These are phyloP conservation scores for Accipiter cooperii DNA, from an alignment of 2,113 vertebrate species.

Conservation along the genomic window DNA sequence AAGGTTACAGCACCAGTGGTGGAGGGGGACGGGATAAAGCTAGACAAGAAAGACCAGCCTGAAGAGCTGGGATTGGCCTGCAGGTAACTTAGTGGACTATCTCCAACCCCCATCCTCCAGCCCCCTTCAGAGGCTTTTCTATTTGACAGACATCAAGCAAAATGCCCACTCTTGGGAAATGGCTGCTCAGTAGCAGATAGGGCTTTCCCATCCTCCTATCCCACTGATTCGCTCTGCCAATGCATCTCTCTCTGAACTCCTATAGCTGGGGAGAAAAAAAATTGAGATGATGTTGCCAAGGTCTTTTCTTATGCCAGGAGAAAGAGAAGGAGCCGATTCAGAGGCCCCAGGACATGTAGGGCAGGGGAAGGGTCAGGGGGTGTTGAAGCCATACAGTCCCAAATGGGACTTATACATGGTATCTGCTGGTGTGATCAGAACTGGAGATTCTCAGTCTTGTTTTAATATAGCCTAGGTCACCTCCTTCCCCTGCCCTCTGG, in stretches of 20 bases:
- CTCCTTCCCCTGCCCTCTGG: background rate
- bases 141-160: conserved; percentile 20
- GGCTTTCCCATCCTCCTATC: background rate
- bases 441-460: background rate
- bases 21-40: background rate
- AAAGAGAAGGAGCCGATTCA: background rate
- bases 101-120: background rate
- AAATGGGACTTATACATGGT: background rate
- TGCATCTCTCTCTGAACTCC: background rate
- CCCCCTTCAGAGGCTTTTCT: background rate
- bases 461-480: background rate
- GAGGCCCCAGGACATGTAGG: background rate
- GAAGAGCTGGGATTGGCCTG: conserved; percentile 52
- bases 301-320: background rate
- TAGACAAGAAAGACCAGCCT: conserved; percentile 30
- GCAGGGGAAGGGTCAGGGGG: background rate
- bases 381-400: background rate
- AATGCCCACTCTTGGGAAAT: background rate
- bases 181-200: conserved; percentile 4
- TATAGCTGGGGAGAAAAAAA: background rate
- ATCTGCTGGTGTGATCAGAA: background rate
- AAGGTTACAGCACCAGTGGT: conserved; percentile 47
- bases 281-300: background rate
- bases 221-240: background rate
- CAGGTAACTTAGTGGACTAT: conserved; percentile 41